Evolutionary conservation across 2,113 vertebrate genomes (phyloP).

Genomic region (Rhinolophus ferrumequinum): DNA sequence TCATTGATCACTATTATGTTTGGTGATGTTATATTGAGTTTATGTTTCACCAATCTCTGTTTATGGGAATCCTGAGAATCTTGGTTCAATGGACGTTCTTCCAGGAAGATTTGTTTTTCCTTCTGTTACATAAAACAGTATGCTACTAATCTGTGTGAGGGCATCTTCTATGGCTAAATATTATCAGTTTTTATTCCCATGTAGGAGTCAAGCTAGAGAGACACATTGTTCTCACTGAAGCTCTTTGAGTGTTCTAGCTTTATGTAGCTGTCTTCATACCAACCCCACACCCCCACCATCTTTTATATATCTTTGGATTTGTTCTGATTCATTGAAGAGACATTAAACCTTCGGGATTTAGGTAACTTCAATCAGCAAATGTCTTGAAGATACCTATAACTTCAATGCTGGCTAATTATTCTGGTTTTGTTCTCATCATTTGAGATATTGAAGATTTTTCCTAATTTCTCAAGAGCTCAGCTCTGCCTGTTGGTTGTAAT

Average conservation of each 20-base stretch:
- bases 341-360: not conserved
- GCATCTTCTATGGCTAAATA: not conserved
- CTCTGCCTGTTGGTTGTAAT: not conserved
- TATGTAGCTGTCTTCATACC: not conserved
- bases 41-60: not conserved
- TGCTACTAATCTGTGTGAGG: not conserved
- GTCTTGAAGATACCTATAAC: not conserved
- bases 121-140: not conserved
- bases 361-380: not conserved
- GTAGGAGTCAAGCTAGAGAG: not conserved
- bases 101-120: not conserved
- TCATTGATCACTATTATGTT: not conserved
- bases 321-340: not conserved
- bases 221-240: not conserved
- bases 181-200: not conserved
- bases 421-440: not conserved
- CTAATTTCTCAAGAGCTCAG: not conserved
- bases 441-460: not conserved
- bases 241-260: not conserved
- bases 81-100: not conserved
- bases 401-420: not conserved
- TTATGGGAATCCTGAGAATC: not conserved
- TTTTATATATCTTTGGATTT: not conserved
- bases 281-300: not conserved
- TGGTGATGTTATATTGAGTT: not conserved